These are phyloP conservation scores for Pseudocheirus occidentalis DNA, from an alignment of 2,797 vertebrate genomes.

Conservation along the genomic window DNA sequence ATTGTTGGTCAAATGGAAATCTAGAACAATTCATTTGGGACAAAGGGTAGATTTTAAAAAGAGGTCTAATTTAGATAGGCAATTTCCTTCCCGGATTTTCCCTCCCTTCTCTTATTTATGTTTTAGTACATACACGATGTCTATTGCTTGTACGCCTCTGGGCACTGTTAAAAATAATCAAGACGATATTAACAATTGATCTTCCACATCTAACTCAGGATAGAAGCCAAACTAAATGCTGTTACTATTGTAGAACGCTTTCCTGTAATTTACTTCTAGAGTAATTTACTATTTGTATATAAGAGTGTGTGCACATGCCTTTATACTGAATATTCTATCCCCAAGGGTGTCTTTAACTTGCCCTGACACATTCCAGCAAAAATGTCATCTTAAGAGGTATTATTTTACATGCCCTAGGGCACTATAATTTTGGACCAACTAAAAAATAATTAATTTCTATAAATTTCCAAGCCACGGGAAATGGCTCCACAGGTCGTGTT, in stretches of 20 bases:
- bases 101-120: conserved; percentile 72
- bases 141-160: conserved; percentile 60
- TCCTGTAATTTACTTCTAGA: conserved; percentile 66
- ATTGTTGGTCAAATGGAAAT: conserved; percentile 40
- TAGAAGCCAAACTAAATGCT: conserved; percentile 70
- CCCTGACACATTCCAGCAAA: conserved; percentile 49
- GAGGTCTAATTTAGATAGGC: conserved; percentile 56
- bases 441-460: conserved; percentile 52
- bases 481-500: conserved; percentile 45
- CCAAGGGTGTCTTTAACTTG: conserved; percentile 27
- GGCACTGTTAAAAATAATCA: conserved; percentile 70
- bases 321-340: conserved; percentile 47
- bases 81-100: conserved; percentile 58
- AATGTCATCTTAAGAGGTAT: conserved; percentile 44
- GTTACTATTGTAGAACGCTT: conserved; percentile 67
- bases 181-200: conserved; percentile 78
- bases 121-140: conserved; percentile 32
- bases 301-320: conserved; percentile 6
- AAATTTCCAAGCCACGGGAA: conserved; percentile 10
- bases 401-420: conserved; percentile 42
- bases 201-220: conserved; percentile 65
- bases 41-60: conserved; percentile 50
- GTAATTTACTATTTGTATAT: conserved; percentile 63
- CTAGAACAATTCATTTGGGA: conserved; percentile 27
- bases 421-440: conserved; percentile 48